phyloP scores from a whole-genome alignment of 2,888 invertebrate species.

The Protophormia terraenovae region DNA sequence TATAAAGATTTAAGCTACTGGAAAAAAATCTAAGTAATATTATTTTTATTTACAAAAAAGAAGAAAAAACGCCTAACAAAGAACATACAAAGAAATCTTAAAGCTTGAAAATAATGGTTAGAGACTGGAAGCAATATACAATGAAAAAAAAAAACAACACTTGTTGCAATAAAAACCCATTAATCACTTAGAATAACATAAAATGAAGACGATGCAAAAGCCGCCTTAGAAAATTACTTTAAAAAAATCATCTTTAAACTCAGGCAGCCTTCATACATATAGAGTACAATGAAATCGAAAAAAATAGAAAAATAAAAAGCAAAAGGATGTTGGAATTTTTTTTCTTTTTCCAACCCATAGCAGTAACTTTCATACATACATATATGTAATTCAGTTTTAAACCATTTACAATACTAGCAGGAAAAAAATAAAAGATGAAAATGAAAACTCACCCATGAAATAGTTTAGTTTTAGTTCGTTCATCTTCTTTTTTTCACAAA shows the following conservation, averaged over 20 bases:
- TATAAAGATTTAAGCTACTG: slow-evolving; percentile 58
- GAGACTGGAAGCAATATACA: slow-evolving; percentile 13
- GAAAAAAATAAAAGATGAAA: slow-evolving; percentile 17
- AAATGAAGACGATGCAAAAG: slow-evolving; percentile 44
- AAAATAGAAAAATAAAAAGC: not conserved
- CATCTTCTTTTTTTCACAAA: slow-evolving; percentile 28
- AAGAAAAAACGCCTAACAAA: not conserved
- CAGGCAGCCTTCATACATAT: not conserved
- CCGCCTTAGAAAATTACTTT: slow-evolving; percentile 11
- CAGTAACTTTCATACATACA: no score
- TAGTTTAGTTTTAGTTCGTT: slow-evolving; percentile 32
- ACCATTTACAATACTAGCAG: slow-evolving; percentile 3
- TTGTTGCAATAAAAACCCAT: slow-evolving; percentile 56
- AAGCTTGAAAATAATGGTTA: not conserved
- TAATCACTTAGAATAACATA: slow-evolving; percentile 61
- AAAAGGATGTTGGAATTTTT: slow-evolving; percentile 39
- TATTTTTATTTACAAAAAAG: not conserved
- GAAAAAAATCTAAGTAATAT: slow-evolving; percentile 17
- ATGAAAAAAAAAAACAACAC: slow-evolving; percentile 34
- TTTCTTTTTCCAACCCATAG: no score
- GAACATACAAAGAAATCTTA: not conserved
- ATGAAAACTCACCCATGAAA: slow-evolving; percentile 60
- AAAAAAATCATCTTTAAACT: slow-evolving; percentile 15
- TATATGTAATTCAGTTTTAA: not conserved
- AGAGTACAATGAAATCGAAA: not conserved